phyloP scores from a whole-genome alignment of 2,888 invertebrate genomes.

The Erynnis tages region DNA sequence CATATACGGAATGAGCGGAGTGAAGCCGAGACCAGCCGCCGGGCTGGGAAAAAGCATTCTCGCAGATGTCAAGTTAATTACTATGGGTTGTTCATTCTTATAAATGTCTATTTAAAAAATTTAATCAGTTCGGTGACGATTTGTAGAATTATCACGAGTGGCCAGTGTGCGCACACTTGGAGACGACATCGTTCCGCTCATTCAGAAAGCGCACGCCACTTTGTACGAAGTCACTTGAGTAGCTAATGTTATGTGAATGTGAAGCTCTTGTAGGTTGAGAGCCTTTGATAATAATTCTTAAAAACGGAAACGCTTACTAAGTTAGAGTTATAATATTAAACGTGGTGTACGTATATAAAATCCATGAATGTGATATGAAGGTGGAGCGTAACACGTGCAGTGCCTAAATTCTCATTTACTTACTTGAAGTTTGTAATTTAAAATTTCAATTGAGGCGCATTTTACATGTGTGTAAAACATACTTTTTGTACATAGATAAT shows the following conservation, averaged over 20 bases:
- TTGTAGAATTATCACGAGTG: not conserved
- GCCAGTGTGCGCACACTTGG: not conserved
- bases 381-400: constrained; percentile 69
- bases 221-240: not conserved
- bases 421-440: constrained; percentile 45
- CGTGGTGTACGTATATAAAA: constrained; percentile 53
- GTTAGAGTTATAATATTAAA: constrained; percentile 59
- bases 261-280: constrained; percentile 34
- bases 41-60: no score
- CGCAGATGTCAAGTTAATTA: no score
- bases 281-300: constrained; percentile 67
- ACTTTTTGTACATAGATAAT: constrained; percentile 66
- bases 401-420: constrained; percentile 76
- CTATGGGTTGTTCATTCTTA: no score
- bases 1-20: no score
- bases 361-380: constrained; percentile 76
- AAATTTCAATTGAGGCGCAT: constrained; percentile 36
- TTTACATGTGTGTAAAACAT: constrained; percentile 50
- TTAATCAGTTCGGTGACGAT: not conserved
- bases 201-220: not conserved
- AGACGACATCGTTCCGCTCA: not conserved
- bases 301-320: constrained; percentile 80
- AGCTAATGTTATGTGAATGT: constrained; percentile 30
- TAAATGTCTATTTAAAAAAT: no score
- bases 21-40: no score